Base-by-base conservation (phyloP, 2,113 vertebrate genomes). In the Climacteris rufus region DNA sequence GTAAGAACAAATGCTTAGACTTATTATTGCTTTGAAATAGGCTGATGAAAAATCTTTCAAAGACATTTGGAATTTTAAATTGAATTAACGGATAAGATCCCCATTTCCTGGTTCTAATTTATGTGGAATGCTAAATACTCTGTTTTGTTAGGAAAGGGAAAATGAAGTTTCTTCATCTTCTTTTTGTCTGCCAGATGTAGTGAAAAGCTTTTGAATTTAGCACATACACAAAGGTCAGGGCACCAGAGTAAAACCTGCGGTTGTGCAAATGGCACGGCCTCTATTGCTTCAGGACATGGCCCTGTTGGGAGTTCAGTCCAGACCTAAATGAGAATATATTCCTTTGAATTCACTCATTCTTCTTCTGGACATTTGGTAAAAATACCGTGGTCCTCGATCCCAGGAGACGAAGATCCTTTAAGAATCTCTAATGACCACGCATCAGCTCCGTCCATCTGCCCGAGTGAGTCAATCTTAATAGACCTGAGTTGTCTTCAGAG, bases 271-370 rank as follows among this genome's bases (percentile, higher is more conserved):
- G 66, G 54, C 28, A 6, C 11, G 75, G 90, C 71, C 68, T 76
- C 63, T 90, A 59, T 96, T 92, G 94, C 93, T 97, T 74, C 94
- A 78, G 93, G 96, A 96, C 94, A 95, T 87, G 76, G 93, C 91
- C 52, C 95, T 94, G 75, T 18, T 89, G 95, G 95, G 96, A 75
- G 52, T 89, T 85, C 74, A 79, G 63, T 64, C 47, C 83, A 82
- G 65, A 60, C 71, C 64, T 94, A 93, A 97, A 86, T 70, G 94
- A 86, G 47, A 86, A 86, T 83, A 37, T 95, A 64, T 66, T 89
- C 90, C 59, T 94, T 95, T 96, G 93, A 95, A 90, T 87, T 92
- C 85, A 49, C 69, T 94, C 92, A 95, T 96, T 89, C 94, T 93
- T 96, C 87, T 94, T 93, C 88, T 87, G 79, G 83, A 83, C 90